Conservation (phyloP, 2,797 vertebrate species). For the Emydoidea blandingii region DNA sequence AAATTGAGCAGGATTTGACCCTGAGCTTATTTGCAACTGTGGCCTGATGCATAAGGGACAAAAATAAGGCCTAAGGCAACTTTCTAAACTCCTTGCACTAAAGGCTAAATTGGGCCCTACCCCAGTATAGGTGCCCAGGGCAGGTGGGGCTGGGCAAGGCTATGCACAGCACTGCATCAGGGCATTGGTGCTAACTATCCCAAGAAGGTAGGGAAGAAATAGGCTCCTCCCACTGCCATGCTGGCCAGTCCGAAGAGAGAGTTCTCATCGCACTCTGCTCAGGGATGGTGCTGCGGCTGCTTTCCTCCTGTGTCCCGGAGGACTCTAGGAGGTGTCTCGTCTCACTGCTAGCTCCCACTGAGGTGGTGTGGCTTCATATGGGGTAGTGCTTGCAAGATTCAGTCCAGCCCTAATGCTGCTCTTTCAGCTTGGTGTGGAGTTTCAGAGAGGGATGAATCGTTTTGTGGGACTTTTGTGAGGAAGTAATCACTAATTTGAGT, state of each 20-base stretch:
- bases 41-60: neutral
- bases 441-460: neutral
- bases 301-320: neutral
- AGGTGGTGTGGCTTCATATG: neutral
- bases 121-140: neutral
- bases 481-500: neutral
- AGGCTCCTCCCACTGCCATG: neutral
- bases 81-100: neutral
- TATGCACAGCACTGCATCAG: neutral
- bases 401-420: neutral
- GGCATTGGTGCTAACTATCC: neutral
- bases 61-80: neutral
- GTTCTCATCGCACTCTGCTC: neutral
- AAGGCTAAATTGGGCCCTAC: neutral
- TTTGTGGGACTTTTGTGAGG: neutral
- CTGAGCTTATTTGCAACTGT: neutral
- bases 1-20: neutral
- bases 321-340: neutral
- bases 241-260: neutral
- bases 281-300: neutral
- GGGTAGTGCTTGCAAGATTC: neutral
- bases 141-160: neutral
- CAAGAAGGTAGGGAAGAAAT: neutral
- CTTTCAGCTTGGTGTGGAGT: neutral
- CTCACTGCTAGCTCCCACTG: neutral